These are phyloP conservation scores for Hydractinia symbiolongicarpus DNA, from an alignment of 30 jellyfish, hydroid and myxozoan species.

Conservation along the genomic window DNA sequence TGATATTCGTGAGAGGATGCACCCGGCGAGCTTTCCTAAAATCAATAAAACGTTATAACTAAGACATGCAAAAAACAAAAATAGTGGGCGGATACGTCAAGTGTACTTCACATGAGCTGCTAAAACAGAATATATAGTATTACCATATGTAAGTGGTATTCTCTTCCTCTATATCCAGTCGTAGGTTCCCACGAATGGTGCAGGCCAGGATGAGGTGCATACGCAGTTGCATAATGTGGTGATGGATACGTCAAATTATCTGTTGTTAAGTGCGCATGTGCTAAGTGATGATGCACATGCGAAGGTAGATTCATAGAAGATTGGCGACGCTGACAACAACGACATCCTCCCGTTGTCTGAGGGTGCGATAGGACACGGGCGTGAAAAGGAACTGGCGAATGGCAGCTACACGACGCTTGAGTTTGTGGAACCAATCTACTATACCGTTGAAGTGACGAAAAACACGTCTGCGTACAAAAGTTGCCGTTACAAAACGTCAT, in stretches of 20 bases:
- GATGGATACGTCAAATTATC: slow-evolving; percentile 24
- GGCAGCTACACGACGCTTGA: slow-evolving; percentile 6
- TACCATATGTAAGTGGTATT: slow-evolving; percentile 11
- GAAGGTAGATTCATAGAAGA: background rate
- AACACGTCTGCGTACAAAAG: slow-evolving; percentile 7
- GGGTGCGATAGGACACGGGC: background rate
- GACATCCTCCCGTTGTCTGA: background rate
- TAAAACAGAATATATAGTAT: no score
- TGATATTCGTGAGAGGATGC: slow-evolving; percentile 38
- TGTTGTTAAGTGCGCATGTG: background rate
- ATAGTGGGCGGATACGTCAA: no score
- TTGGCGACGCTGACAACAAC: slow-evolving; percentile 25
- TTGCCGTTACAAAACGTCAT: slow-evolving; percentile 6
- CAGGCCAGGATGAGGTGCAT: background rate
- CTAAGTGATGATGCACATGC: background rate
- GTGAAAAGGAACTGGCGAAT: background rate
- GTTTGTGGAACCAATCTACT: background rate
- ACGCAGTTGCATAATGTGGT: slow-evolving; percentile 18
- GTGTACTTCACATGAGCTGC: no score
- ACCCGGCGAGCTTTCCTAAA: background rate
- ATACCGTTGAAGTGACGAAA: background rate
- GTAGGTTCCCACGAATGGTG: slow-evolving; percentile 31
- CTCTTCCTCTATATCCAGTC: slow-evolving; percentile 22
- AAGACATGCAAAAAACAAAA: background rate
- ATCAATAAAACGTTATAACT: background rate